Percentiles rank a stretch among this genome's conserved stretches.
Conservation (phyloP, 2,888 invertebrate genomes). For the Diaperis boleti region DNA sequence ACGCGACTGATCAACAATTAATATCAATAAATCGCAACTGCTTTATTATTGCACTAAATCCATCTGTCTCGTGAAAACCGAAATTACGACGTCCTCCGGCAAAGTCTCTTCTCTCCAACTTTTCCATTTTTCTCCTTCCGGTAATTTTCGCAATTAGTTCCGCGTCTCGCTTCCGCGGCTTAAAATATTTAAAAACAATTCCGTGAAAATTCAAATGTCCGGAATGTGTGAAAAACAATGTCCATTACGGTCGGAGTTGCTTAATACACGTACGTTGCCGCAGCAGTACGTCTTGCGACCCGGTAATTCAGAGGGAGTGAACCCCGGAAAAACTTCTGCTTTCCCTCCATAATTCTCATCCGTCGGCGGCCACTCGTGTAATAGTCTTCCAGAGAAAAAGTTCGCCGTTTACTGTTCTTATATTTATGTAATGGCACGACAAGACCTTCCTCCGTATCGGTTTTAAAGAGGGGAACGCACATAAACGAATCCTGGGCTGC, state of each 20-base stretch:
- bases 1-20: too few species aligned
- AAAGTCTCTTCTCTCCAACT: not conserved
- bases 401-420: conserved; percentile 54
- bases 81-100: not conserved
- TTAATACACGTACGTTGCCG: conserved; percentile 24
- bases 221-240: conserved; percentile 22
- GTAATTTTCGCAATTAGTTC: conserved; percentile 5
- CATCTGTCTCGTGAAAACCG: not conserved
- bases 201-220: not conserved
- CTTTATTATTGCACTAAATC: not conserved
- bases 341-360: conserved; percentile 44
- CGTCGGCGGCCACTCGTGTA: conserved; percentile 47
- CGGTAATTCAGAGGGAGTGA: conserved; percentile 32
- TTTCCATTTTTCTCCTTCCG: not conserved
- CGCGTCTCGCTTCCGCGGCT: not conserved
- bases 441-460: conserved; percentile 34
- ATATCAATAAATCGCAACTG: too few species aligned
- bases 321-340: conserved; percentile 32
- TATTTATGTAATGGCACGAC: conserved; percentile 52
- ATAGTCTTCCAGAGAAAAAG: conserved; percentile 50
- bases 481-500: conserved; percentile 26
- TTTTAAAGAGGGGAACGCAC: conserved; percentile 32
- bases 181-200: conserved; percentile 24
- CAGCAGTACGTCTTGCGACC: conserved; percentile 23
- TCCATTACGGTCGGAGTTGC: conserved; percentile 11